Conservation (phyloP, 2,888 invertebrate genomes). For the Flexamia atlantica region DNA sequence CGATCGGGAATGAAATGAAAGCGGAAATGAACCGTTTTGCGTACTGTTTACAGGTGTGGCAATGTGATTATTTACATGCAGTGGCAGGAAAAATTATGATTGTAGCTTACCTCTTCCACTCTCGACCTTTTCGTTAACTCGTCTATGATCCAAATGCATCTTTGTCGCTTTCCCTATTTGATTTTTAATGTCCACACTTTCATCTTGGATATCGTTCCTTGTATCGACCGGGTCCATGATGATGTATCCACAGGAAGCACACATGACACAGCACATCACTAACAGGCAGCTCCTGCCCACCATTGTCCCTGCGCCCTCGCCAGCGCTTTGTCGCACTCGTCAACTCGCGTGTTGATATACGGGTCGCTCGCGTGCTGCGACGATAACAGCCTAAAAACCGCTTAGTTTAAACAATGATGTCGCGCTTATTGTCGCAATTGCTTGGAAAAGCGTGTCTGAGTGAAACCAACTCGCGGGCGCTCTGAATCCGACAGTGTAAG, state of each 20-base stretch:
- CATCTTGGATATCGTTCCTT: neutral
- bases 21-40: too few relatives aligned
- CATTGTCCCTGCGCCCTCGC: neutral
- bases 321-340: neutral
- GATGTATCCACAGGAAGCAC: neutral
- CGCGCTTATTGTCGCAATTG: conserved; percentile 31
- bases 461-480: neutral
- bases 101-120: neutral
- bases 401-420: conserved; percentile 4
- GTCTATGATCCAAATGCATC: neutral
- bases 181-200: neutral
- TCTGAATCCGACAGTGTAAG: neutral
- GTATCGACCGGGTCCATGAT: neutral
- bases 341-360: neutral
- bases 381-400: neutral
- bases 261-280: neutral
- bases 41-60: too few relatives aligned
- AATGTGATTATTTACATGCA: too few relatives aligned
- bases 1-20: too few relatives aligned
- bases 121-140: neutral
- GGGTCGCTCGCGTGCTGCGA: neutral
- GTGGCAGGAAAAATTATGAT: too few relatives aligned
- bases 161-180: neutral
- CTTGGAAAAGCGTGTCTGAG: conserved; percentile 52
- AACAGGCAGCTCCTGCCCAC: neutral